A percentile compares a stretch with the other conserved stretches of the same genome.
Conservation (phyloP, 1,140 invertebrate species). For the Drosophila bocqueti region DNA sequence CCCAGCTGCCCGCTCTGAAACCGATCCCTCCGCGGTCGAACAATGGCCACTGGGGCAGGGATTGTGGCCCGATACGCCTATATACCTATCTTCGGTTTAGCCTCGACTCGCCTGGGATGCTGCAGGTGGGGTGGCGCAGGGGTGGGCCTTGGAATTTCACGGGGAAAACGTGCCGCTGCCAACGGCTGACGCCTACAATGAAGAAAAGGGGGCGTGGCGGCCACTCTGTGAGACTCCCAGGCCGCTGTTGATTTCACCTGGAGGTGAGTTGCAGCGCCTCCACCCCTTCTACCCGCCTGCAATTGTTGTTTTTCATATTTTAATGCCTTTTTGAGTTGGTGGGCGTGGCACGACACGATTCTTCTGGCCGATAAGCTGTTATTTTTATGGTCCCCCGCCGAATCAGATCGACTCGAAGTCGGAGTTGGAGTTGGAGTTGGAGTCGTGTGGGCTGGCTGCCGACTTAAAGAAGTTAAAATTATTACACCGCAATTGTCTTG, state of each 20-base stretch:
- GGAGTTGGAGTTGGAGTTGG: neutral
- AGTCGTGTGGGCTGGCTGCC: constrained; percentile 64
- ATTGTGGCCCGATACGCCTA: constrained; percentile 27
- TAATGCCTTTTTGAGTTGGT: constrained; percentile 81
- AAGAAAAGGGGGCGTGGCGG: constrained; percentile 50
- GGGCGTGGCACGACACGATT: constrained; percentile 79
- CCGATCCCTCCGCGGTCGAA: constrained; percentile 29
- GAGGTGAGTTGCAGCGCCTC: constrained; percentile 38
- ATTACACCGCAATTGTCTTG: constrained; percentile 82
- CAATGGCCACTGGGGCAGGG: constrained; percentile 34
- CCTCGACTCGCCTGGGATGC: constrained; percentile 31
- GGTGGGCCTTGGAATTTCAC: constrained; percentile 65
- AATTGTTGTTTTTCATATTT: constrained; percentile 83
- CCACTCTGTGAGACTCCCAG: constrained; percentile 47
- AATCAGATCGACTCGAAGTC: constrained; percentile 53
- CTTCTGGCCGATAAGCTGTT: constrained; percentile 76
- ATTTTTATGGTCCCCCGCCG: constrained; percentile 75
- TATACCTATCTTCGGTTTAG: constrained; percentile 51
- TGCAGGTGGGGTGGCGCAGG: constrained; percentile 15
- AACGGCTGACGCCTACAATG: constrained; percentile 61
- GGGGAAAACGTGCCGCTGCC: constrained; percentile 76
- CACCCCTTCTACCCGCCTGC: constrained; percentile 13
- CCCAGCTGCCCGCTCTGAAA: constrained; percentile 18
- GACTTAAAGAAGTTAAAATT: constrained; percentile 82
- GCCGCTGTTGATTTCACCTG: constrained; percentile 75